Conservation (phyloP, 2,797 vertebrate species). For the Urocyon cinereoargenteus region DNA sequence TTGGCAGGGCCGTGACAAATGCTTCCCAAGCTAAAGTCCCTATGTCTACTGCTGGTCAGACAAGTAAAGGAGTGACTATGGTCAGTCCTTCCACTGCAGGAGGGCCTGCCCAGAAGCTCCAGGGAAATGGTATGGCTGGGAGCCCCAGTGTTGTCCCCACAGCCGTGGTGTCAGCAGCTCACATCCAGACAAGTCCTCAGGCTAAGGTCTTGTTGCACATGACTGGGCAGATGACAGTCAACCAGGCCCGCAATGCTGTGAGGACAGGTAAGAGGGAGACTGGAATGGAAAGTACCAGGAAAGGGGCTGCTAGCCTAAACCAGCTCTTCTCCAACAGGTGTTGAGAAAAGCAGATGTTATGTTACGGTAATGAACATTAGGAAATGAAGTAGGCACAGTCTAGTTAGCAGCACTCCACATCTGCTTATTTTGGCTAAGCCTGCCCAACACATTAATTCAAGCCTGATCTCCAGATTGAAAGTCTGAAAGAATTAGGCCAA, state of each 20-base stretch:
- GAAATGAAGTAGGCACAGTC: background rate
- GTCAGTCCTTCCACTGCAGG: slow-evolving; percentile 91
- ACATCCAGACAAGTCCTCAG: slow-evolving; percentile 94
- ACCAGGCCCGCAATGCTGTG: slow-evolving; percentile 96
- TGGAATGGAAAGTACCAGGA: accelerated
- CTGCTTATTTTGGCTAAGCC: background rate
- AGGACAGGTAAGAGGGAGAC: slow-evolving; percentile 92
- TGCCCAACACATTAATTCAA: background rate
- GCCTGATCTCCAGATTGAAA: background rate
- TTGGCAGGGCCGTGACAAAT: slow-evolving; percentile 91
- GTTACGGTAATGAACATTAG: background rate
- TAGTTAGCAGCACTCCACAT: background rate
- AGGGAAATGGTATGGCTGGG: slow-evolving; percentile 89
- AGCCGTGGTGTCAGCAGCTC: slow-evolving; percentile 91
- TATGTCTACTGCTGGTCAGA: slow-evolving; percentile 91
- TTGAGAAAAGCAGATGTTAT: background rate
- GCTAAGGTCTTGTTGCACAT: slow-evolving; percentile 95
- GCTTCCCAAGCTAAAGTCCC: slow-evolving; percentile 94
- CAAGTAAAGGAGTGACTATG: slow-evolving; percentile 92
- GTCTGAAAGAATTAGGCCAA: background rate
- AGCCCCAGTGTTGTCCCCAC: slow-evolving; percentile 89
- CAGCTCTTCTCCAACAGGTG: background rate
- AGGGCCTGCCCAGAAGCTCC: slow-evolving; percentile 89
- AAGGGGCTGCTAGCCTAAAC: background rate
- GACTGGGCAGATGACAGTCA: slow-evolving; percentile 98